These are phyloP conservation scores for Micropterix aruncella DNA, from an alignment of 2,888 invertebrate species.

Conservation along the genomic window DNA sequence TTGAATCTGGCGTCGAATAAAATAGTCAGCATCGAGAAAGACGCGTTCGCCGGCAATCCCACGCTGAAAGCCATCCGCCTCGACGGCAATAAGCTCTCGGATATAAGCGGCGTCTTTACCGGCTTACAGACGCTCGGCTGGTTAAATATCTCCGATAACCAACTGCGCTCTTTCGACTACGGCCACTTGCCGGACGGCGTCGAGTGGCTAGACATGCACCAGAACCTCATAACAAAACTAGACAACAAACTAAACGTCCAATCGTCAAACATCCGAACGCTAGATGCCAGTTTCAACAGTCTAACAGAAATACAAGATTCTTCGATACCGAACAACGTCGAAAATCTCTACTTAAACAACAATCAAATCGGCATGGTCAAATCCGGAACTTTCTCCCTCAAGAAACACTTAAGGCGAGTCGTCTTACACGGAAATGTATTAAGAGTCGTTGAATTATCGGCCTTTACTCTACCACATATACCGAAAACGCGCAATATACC, in stretches of 20 bases:
- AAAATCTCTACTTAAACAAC: conserved; percentile 60
- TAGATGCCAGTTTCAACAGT: conserved; percentile 63
- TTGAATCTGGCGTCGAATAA: conserved; percentile 69
- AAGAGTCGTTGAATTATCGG: conserved; percentile 55
- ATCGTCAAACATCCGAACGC: conserved; percentile 52
- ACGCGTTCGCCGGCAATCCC: conserved; percentile 60
- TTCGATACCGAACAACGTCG: conserved; percentile 60
- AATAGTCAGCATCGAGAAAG: conserved; percentile 59
- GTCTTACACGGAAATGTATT: conserved; percentile 64
- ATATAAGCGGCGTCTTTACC: conserved; percentile 63
- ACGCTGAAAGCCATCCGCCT: conserved; percentile 60
- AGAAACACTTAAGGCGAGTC: conserved; percentile 58
- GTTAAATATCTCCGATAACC: conserved; percentile 71
- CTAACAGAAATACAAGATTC: conserved; percentile 53
- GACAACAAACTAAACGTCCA: conserved; percentile 57
- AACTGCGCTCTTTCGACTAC: conserved; percentile 65
- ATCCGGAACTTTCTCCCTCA: conserved; percentile 57
- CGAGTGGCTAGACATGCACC: conserved; percentile 70
- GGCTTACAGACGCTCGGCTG: conserved; percentile 59
- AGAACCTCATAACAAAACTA: conserved; percentile 60
- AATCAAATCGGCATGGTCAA: conserved; percentile 59
- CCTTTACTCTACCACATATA: conserved; percentile 52
- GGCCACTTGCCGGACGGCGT: conserved; percentile 59
- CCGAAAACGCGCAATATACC: conserved; percentile 53
- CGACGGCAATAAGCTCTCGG: conserved; percentile 62